These are phyloP conservation scores for Lithophane socia DNA, from an alignment of 2,888 invertebrate genomes.

Conservation along the genomic window DNA sequence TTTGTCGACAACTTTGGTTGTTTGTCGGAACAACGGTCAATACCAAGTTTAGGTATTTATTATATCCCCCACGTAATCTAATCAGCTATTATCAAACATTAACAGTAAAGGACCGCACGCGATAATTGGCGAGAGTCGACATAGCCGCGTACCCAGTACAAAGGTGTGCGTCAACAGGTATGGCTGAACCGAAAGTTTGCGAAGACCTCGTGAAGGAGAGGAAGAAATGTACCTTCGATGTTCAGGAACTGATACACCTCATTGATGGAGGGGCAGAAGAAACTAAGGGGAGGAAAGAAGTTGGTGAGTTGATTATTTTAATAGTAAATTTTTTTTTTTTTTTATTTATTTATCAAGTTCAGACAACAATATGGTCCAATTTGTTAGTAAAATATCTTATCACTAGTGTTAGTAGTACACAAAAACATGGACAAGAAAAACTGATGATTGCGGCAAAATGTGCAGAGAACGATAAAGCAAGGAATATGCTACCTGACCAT, in stretches of 20 bases:
- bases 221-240: slow-evolving; percentile 92
- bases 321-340: no score
- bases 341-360: no score
- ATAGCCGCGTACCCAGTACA: slow-evolving; percentile 15
- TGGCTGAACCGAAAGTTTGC: slow-evolving; percentile 84
- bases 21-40: background rate
- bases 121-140: slow-evolving; percentile 32
- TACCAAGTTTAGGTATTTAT: background rate
- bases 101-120: slow-evolving; percentile 2
- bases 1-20: background rate
- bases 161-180: slow-evolving; percentile 54
- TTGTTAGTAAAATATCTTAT: no score
- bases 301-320: slow-evolving; percentile 73
- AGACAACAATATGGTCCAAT: no score
- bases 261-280: slow-evolving; percentile 94
- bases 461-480: no score
- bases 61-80: slow-evolving; percentile 38
- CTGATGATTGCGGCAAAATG: no score
- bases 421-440: no score
- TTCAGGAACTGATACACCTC: slow-evolving; percentile 93
- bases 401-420: no score
- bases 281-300: slow-evolving; percentile 91
- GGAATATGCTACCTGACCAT: no score
- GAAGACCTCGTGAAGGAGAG: slow-evolving; percentile 93
- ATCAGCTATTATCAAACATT: slow-evolving; percentile 38